Base-by-base conservation (phyloP, 37 sponge, comb jelly and placozoan species). In the Ianthella basta region DNA sequence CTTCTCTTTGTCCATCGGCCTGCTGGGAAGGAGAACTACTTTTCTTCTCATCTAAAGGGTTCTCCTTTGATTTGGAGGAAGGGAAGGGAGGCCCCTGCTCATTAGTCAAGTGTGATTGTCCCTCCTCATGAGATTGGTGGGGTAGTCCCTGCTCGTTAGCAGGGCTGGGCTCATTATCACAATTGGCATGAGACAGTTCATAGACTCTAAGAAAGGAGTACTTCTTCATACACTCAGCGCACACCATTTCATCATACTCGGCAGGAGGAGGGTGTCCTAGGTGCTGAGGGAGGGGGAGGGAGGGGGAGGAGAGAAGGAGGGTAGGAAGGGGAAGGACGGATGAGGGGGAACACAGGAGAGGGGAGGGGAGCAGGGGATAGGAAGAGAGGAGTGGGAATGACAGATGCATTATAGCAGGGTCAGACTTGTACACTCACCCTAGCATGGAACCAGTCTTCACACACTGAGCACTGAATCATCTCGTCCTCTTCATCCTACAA, bases 401-500 rank as follows among this genome's bases (percentile, higher is more conserved):
- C 50, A 44, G 50, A 44, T n/a, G n/a, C n/a, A n/a, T n/a, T n/a
- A n/a, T n/a, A n/a, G n/a, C n/a, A n/a, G n/a, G n/a, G n/a, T n/a
- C n/a, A n/a, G n/a, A n/a, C n/a, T n/a, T n/a, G n/a, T 4, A 5
- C 55, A 84, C 94, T 85, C 40, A 94, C 97, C 79, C 82, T 83
- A 40, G 88, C 63, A 81, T 99, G 99, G 81, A 88, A 99, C 99
- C 99, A 99, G 67, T 99, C 99, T 86, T 99, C 99, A 82, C 99
- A 99, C 16, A 97, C 82, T 61, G 82, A 56, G 65, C 99, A 99
- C 86, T 99, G 99, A 23, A 96, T 77, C 99, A 99, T 97, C 64
- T 96, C 94, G 67, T 89, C 92, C 50, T 44, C 50, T 23, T 93
- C 95, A 23, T 86, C 95, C 91, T 94, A 41, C 50, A 83, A 68